These are phyloP conservation scores for Diabrotica virgifera DNA, from an alignment of 1,140 invertebrate species.

Conservation along the genomic window DNA sequence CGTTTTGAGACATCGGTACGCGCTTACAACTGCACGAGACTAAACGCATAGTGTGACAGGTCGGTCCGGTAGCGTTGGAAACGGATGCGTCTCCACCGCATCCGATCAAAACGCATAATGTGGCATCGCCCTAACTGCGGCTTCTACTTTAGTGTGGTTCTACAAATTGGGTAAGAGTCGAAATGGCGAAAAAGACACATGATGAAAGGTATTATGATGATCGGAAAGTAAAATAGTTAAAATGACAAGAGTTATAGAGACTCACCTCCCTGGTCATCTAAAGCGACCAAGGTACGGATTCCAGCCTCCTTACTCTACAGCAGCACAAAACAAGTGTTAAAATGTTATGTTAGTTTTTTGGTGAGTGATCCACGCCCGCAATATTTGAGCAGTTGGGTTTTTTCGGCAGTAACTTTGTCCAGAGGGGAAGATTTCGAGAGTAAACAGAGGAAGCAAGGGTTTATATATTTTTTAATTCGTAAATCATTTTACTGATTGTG, in stretches of 20 bases:
- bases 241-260: conserved; percentile 47
- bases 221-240: conserved; percentile 4
- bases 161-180: conserved; percentile 10
- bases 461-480: too few relatives aligned
- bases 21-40: too few relatives aligned
- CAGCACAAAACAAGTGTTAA: conserved; percentile 70
- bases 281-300: conserved; percentile 97
- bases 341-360: conserved; percentile 50
- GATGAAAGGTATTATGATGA: conserved; percentile 20
- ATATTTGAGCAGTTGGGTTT: conserved; percentile 22
- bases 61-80: too few relatives aligned
- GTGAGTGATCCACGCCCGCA: conserved; percentile 37
- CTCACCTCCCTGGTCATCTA: conserved; percentile 99
- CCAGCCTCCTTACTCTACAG: conserved; percentile 98
- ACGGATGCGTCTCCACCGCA: too few relatives aligned
- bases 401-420: background rate
- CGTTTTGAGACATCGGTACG: too few relatives aligned
- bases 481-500: too few relatives aligned
- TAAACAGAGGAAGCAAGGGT: too few relatives aligned
- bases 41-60: too few relatives aligned
- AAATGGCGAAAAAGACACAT: conserved; percentile 17
- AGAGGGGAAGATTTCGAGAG: background rate
- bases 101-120: too few relatives aligned
- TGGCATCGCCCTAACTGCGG: too few relatives aligned
- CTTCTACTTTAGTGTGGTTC: conserved; percentile 10